Conservation (phyloP, 2,113 vertebrate species). For the Todiramphus chloris region DNA sequence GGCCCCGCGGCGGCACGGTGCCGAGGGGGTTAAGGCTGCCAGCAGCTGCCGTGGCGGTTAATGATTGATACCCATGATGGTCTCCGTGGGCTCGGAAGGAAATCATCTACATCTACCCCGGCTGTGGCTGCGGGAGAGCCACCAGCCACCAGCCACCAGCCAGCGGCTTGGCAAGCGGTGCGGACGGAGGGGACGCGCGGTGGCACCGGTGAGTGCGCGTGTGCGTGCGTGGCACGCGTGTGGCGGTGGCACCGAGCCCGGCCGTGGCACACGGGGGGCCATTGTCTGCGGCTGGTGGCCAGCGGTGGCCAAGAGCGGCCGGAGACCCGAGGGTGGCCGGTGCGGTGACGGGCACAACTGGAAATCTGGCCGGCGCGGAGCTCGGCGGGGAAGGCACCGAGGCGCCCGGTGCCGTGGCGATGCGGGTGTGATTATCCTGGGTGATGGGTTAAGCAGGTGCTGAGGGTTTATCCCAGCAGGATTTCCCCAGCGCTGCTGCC, state of each 20-base stretch:
- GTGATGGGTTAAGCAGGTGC: neutral
- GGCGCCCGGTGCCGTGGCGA: rapidly evolving
- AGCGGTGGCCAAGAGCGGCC: neutral
- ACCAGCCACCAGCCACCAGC: neutral
- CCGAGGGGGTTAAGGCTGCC: slow-evolving; percentile 72
- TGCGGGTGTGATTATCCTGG: neutral
- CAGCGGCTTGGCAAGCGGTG: neutral
- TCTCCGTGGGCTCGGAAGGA: slow-evolving; percentile 54
- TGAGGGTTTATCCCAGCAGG: neutral
- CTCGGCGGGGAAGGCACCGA: rapidly evolving
- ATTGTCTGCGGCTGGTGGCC: neutral
- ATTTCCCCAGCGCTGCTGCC: neutral
- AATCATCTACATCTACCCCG: slow-evolving; percentile 25
- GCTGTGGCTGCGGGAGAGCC: neutral
- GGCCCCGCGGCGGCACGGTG: neutral
- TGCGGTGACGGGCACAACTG: neutral
- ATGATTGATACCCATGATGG: slow-evolving; percentile 75
- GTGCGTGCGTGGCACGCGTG: neutral
- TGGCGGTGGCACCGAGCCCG: rapidly evolving
- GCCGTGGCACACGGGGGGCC: neutral
- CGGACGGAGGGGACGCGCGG: neutral
- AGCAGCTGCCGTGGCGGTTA: slow-evolving; percentile 70
- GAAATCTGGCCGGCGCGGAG: neutral
- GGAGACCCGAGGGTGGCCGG: rapidly evolving
- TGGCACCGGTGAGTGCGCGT: neutral